Evolutionary conservation across 2,113 vertebrate species (phyloP).

Genomic region (Nycticryphes semicollaris): DNA sequence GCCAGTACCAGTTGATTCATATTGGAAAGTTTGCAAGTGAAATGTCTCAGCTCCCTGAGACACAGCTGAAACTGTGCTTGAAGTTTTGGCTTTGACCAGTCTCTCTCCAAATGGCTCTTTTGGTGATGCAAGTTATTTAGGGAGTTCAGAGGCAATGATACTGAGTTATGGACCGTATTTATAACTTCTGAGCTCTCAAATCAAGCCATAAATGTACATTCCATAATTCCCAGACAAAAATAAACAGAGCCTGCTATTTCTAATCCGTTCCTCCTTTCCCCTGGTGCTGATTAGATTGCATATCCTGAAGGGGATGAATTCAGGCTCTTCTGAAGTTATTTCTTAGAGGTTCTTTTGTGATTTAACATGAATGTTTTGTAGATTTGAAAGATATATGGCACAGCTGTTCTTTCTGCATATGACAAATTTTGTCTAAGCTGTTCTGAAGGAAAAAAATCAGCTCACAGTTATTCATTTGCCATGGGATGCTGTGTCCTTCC

Average conservation of each 20-base stretch:
- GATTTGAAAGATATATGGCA: conserved; percentile 63
- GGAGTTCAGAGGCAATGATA: not conserved
- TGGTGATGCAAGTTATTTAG: not conserved
- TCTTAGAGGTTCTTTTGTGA: conserved; percentile 42
- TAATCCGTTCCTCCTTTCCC: conserved; percentile 61
- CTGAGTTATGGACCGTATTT: not conserved
- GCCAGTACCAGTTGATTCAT: not conserved
- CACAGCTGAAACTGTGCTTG: not conserved
- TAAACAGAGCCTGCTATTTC: conserved; percentile 70
- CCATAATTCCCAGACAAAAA: conserved; percentile 77
- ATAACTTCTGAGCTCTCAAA: conserved; percentile 41
- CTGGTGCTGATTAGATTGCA: conserved; percentile 68
- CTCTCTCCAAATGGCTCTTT: not conserved
- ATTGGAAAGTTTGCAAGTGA: not conserved
- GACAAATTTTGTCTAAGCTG: conserved; percentile 15
- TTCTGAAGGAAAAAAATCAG: not conserved
- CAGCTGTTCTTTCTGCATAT: conserved; percentile 67
- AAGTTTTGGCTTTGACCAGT: not conserved
- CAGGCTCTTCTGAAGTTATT: conserved; percentile 44
- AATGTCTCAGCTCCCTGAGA: not conserved
- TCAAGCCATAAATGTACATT: conserved; percentile 68
- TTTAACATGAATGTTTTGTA: conserved; percentile 21
- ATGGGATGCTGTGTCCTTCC: not conserved
- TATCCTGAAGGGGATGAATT: conserved; percentile 47
- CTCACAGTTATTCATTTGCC: not conserved